Evolutionary conservation across 2,113 vertebrate species (phyloP), one percentile per base, ranked within the genome.

Genomic region (Pteropus alecto): DNA sequence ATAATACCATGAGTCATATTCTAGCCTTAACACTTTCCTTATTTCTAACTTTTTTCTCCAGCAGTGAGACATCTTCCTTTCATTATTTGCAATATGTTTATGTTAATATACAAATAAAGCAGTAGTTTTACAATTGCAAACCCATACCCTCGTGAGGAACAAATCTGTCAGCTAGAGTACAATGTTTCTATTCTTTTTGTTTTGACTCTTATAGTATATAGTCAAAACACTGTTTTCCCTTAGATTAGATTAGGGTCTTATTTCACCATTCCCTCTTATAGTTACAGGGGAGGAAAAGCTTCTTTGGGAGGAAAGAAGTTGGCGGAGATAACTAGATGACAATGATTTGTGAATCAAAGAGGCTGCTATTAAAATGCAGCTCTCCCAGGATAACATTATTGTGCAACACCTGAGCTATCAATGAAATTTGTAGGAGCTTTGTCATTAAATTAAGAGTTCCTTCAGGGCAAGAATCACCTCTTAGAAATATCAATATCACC

Each of bases 151-250:
- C 43, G 2, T 22, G 48, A 51, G 46, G 15, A 83, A 43, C 43
- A 54, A 33, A 58, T 63, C 93, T 91, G 58, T 30, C 63, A 56
- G 4, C n/a, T 67, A 51, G 41, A 81, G 21, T 60, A 94, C 18
- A 65, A 3, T 54, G n/a, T 67, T 35, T 60, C 46, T 43, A 71
- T 43, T 85, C 8, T 22, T 76, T 63, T 88, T 60, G 28, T 28
- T 35, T 54, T 26, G 41, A 63, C 33, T 95, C 63, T 90, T 38
- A 38, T 2, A 70, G 7, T 54, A 38, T 61, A 51, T 71, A 74
- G 35, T 94, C 90, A 95, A 76, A 68, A 60, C 43, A n/a, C 28
- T 91, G 43, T 71, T 71, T 93, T 56, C 54, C 71, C 56, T 92
- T 79, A 73, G 24, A n/a, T 79, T 56, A 81, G 33, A 51, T 51